Evolutionary conservation across 1,140 invertebrate genomes (phyloP), one percentile per base, ranked within the genome.

Genomic region (Hestina assimilis): DNA sequence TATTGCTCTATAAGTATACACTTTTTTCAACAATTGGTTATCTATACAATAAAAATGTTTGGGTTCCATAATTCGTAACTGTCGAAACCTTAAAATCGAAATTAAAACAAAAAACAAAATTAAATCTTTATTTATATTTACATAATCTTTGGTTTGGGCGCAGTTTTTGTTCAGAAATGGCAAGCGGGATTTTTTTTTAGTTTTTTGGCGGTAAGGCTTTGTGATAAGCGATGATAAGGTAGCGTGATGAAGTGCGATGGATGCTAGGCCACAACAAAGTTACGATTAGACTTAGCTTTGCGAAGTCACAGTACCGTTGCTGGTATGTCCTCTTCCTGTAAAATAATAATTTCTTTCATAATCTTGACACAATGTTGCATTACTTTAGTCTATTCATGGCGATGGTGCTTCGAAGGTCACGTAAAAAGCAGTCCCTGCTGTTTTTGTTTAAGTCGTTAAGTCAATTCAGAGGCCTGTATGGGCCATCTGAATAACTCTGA

Each of bases 191-290:
- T 31, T 52, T 62, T 61, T 31, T 31, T 57, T 42, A 15, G 24
- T 43, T 45, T 47, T 53, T 64, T 56, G 56, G 62, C 47, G 52
- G 59, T 66, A 55, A 64, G 51, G 51, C 46, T 28, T 52, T 61
- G 75, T 84, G 82, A 81, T 62, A 87, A 87, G 84, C 84, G 68
- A 81, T 83, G 73, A 79, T 83, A 82, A 84, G 79, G 80, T 85
- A 87, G 84, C 82, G 71, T 71, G 72, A 79, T 82, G 69, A 72
- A 15, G 74, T 63, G 69, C 71, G 29, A 47, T 47, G 45, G 45
- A 79, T 79, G 71, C 33, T 38, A 38, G 67, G 70, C 78, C 77
- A 81, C 75, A 81, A 86, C 77, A 82, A 61, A 79, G 69, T 75
- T 75, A 83, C 63, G 66, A 77, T 74, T 70, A 73, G 71, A 87